phyloP scores from a whole-genome alignment of 2,888 invertebrate species.

The Branchellion lobata region DNA sequence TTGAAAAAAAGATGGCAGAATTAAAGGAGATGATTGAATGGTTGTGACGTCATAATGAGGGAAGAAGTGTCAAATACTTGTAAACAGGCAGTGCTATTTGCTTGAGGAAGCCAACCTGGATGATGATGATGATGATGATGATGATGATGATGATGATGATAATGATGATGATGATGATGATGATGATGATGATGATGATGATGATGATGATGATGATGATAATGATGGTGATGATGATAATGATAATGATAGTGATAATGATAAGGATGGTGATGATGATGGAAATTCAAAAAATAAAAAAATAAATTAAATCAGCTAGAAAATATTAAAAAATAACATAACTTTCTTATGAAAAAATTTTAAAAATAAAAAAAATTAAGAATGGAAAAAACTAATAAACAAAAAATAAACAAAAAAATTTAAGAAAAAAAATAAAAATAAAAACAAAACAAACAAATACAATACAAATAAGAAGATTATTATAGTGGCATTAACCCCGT shows the following conservation, averaged over 20 bases:
- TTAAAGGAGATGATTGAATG: no score
- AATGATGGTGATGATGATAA: conserved; percentile 40
- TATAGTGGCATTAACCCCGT: no score
- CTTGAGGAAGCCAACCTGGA: conserved; percentile 71
- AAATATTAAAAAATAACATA: background rate
- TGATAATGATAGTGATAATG: no score
- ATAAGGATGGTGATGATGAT: background rate
- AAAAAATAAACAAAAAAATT: no score
- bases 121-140: conserved; percentile 55
- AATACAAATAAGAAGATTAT: no score
- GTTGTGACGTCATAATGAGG: no score
- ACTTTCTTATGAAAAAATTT: background rate
- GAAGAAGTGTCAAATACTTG: conserved; percentile 54
- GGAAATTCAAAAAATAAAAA: no score
- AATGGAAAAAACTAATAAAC: background rate
- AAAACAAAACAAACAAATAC: no score
- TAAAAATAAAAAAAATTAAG: background rate
- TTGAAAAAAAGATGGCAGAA: no score
- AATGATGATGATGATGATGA: background rate
- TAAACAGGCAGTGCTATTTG: conserved; percentile 67
- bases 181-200: conserved; percentile 37
- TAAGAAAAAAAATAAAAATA: no score
- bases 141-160: background rate
- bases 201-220: conserved; percentile 35
- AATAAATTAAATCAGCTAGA: background rate